phyloP scores from a whole-genome alignment of 2,113 vertebrate genomes.

The Fukomys damarensis region DNA sequence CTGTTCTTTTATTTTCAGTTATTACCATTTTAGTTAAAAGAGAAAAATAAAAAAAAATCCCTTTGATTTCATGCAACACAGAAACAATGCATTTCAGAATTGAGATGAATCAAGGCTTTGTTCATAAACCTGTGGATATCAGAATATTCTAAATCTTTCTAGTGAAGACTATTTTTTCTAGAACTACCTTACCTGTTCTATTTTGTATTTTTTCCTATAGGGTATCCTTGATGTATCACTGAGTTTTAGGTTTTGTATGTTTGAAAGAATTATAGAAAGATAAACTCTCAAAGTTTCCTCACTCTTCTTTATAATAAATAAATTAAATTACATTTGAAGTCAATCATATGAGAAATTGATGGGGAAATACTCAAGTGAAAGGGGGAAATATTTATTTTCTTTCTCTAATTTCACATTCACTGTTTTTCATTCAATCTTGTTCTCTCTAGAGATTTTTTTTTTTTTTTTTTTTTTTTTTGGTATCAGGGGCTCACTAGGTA shows the following conservation, averaged over 20 bases:
- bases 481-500: no score
- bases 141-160: conserved; percentile 48
- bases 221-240: background rate
- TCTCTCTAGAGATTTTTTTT: background rate
- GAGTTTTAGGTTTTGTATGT: conserved; percentile 21
- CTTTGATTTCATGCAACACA: conserved; percentile 7
- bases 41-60: conserved; percentile 6
- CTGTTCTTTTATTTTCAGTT: conserved; percentile 43
- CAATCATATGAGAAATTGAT: background rate
- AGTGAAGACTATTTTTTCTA: conserved; percentile 52
- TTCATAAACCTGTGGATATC: conserved; percentile 52
- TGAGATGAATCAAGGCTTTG: conserved; percentile 53
- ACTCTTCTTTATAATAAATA: background rate
- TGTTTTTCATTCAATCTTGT: background rate
- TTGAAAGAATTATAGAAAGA: conserved; percentile 8
- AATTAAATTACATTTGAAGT: conserved; percentile 16
- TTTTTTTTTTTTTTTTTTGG: no score
- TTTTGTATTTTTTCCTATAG: conserved; percentile 51
- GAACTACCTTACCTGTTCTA: background rate
- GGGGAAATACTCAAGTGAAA: background rate
- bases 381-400: background rate
- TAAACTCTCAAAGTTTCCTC: background rate
- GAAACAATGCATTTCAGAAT: conserved; percentile 45
- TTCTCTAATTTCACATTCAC: background rate
- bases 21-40: conserved; percentile 54